Evolutionary conservation across 2,797 vertebrate genomes (phyloP).

Genomic region (Macropodus opercularis): DNA sequence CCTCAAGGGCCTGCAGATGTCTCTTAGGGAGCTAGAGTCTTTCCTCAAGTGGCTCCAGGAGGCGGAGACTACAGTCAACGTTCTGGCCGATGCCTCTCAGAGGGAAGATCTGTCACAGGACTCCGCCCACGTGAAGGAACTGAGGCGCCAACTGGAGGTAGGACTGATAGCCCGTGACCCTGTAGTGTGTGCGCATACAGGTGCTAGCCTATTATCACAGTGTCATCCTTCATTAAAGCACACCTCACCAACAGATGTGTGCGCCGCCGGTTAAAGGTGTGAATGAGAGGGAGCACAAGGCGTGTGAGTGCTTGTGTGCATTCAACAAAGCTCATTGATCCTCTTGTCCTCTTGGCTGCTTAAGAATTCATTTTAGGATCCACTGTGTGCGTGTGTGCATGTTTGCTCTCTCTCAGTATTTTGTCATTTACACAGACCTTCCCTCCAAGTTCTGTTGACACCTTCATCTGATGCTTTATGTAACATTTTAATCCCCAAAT

Average conservation of each 20-base stretch:
- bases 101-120: slow-evolving; percentile 89
- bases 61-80: slow-evolving; percentile 91
- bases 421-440: slow-evolving; percentile 67
- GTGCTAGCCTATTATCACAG: slow-evolving; percentile 63
- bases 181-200: slow-evolving; percentile 40
- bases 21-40: slow-evolving; percentile 89
- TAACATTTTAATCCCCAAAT: slow-evolving; percentile 49
- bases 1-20: slow-evolving; percentile 86
- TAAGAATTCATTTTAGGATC: slow-evolving; percentile 45
- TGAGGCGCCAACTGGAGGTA: slow-evolving; percentile 90
- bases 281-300: slow-evolving; percentile 44
- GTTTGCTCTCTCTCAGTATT: slow-evolving; percentile 12
- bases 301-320: slow-evolving; percentile 43
- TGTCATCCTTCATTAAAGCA: slow-evolving; percentile 65
- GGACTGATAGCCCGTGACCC: slow-evolving; percentile 49
- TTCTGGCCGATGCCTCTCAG: slow-evolving; percentile 89
- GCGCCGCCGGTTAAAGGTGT: slow-evolving; percentile 41
- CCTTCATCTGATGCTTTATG: slow-evolving; percentile 45
- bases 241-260: slow-evolving; percentile 26
- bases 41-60: slow-evolving; percentile 98
- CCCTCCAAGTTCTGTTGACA: slow-evolving; percentile 50
- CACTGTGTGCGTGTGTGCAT: slow-evolving; percentile 14
- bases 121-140: slow-evolving; percentile 79
- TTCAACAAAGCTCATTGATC: slow-evolving; percentile 58
- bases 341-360: slow-evolving; percentile 35